These are phyloP conservation scores for cat (Felis catus) DNA, from an alignment of 2,113 vertebrate species.

Conservation along the genomic window F.catus_Fca126_mat1.0 CM031415.1:114029001-114029500, in stretches of 20 bases:
- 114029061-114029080: constrained; percentile 41
- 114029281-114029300: not conserved
- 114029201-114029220: not conserved
- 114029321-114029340: not conserved
- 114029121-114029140: not conserved
- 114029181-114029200: not conserved
- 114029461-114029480: not conserved
- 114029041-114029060: not conserved
- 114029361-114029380: not conserved
- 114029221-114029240: not conserved
- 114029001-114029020: not conserved
- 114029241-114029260: not conserved
- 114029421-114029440: not conserved
- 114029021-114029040: not conserved
- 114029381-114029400: not conserved
- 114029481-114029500: not conserved
- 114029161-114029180: not conserved
- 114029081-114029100: not conserved
- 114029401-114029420: not conserved
- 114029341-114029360: not conserved
- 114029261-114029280: not conserved
- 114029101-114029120: not conserved
- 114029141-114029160: not conserved
- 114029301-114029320: not conserved
- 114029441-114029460: not conserved